Evolutionary conservation across 2,797 vertebrate species (phyloP), one percentile per base, ranked within the genome.

Genomic region (Heliangelus exortis): DNA sequence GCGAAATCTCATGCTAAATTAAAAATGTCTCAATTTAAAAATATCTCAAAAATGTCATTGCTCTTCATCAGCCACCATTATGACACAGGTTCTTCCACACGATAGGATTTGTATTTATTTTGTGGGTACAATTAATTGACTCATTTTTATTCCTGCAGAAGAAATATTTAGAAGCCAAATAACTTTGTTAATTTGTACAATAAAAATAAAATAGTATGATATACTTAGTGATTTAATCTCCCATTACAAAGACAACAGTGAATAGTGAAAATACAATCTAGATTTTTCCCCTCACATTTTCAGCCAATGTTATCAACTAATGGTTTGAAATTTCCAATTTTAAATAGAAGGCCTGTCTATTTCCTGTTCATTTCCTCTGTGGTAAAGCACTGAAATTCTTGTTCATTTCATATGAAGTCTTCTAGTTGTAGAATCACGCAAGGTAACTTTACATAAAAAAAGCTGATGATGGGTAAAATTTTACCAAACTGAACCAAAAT

Each of bases 261-360:
- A 89, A 69, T 9, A 83, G 9, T 65, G 15, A 84, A 47, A 66
- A 72, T 10, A 31, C 5, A 61, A 26, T 25, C 29, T 63, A n/a
- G 19, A 47, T 14, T 25, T 12, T 9, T 8, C 0, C 17, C 4
- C 4, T 2, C 3, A 12, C 2, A 11, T 23, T 85, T 92, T 73
- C 16, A 48, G 61, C 11, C 7, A 33, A 17, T 55, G 10, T 41
- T 63, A 43, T 33, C 23, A 77, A 48, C 28, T 34, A 54, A 48
- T 55, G 10, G 9, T 43, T 78, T 50, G 63, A 82, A 62, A 45
- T 3, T 36, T 63, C 14, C 54, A 10, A 53, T 72, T 58, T 65
- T 68, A 69, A 34, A 59, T 13, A 43, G 5, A 29, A 68, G 10
- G 23, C 15, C 10, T 53, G 6, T 58, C 9, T 54, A 39, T 18